A percentile compares a stretch with the other conserved stretches of the same genome.
phyloP scores from a whole-genome alignment of 2,888 invertebrate genomes.

The Cylindroiulus punctatus region DNA sequence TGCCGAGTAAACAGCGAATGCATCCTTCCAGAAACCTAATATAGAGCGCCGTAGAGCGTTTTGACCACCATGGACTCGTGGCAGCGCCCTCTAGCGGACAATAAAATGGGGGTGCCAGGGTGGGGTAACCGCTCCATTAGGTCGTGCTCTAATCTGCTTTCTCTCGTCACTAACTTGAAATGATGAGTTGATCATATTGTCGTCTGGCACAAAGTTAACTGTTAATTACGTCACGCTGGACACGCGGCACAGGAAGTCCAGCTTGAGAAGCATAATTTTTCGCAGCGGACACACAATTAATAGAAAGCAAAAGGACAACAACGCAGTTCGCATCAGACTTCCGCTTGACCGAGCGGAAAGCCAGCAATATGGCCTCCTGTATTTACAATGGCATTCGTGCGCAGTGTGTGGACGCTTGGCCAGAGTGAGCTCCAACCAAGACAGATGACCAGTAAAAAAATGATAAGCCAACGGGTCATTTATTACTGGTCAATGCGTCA shows the following conservation, averaged over 20 bases:
- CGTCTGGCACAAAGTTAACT: background rate
- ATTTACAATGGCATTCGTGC: slow-evolving; percentile 38
- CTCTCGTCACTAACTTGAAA: slow-evolving; percentile 34
- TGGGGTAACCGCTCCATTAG: slow-evolving; percentile 16
- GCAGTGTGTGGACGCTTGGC: background rate
- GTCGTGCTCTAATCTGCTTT: slow-evolving; percentile 8
- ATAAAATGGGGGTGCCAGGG: slow-evolving; percentile 15
- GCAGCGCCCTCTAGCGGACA: background rate
- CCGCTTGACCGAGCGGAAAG: slow-evolving; percentile 3
- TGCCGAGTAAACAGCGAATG: background rate
- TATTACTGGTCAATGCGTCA: slow-evolving; percentile 20
- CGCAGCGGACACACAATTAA: slow-evolving; percentile 16
- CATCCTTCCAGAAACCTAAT: background rate
- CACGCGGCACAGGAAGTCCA: slow-evolving; percentile 37
- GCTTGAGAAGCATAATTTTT: slow-evolving; percentile 22
- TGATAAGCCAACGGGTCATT: background rate
- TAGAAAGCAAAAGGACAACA: slow-evolving; percentile 25
- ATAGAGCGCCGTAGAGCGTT: background rate
- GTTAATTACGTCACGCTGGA: slow-evolving; percentile 42
- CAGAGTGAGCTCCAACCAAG: background rate
- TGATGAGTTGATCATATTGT: slow-evolving; percentile 29
- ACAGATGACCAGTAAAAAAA: background rate
- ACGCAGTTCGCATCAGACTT: slow-evolving; percentile 8
- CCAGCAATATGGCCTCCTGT: slow-evolving; percentile 37
- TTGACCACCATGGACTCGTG: background rate